Evolutionary conservation across 2,113 vertebrate genomes (phyloP).

Genomic region (Stictonetta naevosa): DNA sequence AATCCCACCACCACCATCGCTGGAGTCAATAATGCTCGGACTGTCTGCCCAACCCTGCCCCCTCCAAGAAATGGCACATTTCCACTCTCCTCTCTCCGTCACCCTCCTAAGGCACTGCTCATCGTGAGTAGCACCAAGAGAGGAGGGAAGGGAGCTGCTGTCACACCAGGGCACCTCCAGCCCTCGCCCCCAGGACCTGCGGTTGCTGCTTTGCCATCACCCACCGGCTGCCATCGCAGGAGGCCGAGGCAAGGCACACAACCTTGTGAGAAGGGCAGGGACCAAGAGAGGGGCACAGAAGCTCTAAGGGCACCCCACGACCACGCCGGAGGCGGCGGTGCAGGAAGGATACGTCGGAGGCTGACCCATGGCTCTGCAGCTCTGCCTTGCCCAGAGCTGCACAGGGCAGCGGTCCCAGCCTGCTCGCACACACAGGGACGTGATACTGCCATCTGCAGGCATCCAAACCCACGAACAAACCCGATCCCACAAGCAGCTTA

Average conservation of each 20-base stretch:
- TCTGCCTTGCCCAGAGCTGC: background rate
- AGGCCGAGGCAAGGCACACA: rapidly evolving
- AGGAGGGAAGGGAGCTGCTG: background rate
- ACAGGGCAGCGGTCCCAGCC: background rate
- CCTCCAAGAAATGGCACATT: background rate
- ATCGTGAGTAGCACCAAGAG: background rate
- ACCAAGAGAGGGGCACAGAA: background rate
- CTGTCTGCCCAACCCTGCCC: background rate
- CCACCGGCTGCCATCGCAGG: background rate
- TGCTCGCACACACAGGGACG: rapidly evolving
- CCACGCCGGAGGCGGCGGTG: background rate
- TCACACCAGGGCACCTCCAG: background rate
- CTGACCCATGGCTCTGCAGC: background rate
- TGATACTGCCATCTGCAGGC: background rate
- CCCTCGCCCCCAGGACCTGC: rapidly evolving
- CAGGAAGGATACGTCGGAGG: background rate
- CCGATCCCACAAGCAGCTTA: background rate
- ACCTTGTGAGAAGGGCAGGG: background rate
- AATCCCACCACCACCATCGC: background rate
- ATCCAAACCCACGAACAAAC: background rate
- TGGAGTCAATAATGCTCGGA: background rate
- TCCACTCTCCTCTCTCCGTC: background rate
- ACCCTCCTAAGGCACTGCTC: background rate
- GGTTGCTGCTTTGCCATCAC: background rate
- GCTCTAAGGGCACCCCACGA: rapidly evolving